Evolutionary conservation across 2,888 invertebrate species (phyloP).

Genomic region (Andrena bucephala): DNA sequence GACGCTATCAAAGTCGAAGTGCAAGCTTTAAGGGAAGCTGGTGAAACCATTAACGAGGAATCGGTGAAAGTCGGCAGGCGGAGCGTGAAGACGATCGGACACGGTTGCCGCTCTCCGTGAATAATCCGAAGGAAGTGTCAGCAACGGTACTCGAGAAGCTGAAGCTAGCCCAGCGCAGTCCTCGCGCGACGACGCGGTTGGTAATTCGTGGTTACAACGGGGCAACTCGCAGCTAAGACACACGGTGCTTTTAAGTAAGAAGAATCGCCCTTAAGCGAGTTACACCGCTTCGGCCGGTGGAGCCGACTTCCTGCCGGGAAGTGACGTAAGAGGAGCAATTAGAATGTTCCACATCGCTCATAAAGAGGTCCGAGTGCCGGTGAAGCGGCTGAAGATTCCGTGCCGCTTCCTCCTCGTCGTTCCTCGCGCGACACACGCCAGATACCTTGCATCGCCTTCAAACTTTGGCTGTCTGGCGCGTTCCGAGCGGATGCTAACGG

Average conservation of each 20-base stretch:
- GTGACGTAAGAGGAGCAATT: slow-evolving; percentile 69
- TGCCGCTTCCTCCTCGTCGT: slow-evolving; percentile 32
- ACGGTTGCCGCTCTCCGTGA: too few species aligned
- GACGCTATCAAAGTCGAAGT: too few species aligned
- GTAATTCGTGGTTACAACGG: background rate
- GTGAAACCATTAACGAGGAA: too few species aligned
- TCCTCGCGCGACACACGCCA: background rate
- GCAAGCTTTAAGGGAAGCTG: too few species aligned
- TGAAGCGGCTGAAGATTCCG: slow-evolving; percentile 45
- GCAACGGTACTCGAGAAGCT: background rate
- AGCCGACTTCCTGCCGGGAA: slow-evolving; percentile 62
- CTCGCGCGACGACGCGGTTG: background rate
- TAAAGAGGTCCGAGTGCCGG: slow-evolving; percentile 38
- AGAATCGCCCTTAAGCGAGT: slow-evolving; percentile 31
- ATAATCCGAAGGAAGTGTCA: too few species aligned
- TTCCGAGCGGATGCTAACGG: background rate
- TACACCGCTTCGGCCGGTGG: slow-evolving; percentile 36
- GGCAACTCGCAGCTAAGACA: background rate
- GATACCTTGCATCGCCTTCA: background rate
- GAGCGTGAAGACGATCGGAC: too few species aligned
- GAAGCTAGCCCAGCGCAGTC: background rate
- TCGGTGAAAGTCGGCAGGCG: too few species aligned
- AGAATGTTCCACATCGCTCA: slow-evolving; percentile 63
- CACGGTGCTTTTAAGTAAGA: slow-evolving; percentile 30
- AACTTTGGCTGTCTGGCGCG: background rate